Evolutionary conservation across 2,113 vertebrate genomes (phyloP).

Genomic region (Saccopteryx bilineata): DNA sequence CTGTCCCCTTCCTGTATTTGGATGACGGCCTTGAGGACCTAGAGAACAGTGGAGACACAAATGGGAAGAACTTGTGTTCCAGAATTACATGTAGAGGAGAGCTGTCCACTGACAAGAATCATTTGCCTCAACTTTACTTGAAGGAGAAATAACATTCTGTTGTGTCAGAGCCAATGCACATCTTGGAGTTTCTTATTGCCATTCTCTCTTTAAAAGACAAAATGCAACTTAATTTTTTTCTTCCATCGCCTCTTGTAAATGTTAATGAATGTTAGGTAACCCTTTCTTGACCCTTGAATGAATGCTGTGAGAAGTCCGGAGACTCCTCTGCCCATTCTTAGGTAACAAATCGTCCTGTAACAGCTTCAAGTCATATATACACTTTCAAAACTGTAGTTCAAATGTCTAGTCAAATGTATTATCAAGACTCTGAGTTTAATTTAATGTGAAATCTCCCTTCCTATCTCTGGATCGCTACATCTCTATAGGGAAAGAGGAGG

Average conservation of each 20-base stretch:
- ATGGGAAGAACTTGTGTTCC: not conserved
- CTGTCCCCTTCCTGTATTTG: not conserved
- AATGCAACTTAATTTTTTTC: conserved; percentile 12
- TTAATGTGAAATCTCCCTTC: conserved; percentile 11
- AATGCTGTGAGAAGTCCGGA: not conserved
- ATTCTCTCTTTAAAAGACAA: conserved; percentile 51
- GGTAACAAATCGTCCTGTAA: conserved; percentile 13
- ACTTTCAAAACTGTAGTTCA: conserved; percentile 48
- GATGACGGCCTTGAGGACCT: not conserved
- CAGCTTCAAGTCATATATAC: conserved; percentile 2
- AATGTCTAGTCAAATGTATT: not conserved
- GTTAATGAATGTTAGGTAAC: not conserved
- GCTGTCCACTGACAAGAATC: not conserved
- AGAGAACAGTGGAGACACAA: not conserved
- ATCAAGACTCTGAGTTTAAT: conserved; percentile 36
- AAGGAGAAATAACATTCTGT: not conserved
- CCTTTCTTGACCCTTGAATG: conserved; percentile 16
- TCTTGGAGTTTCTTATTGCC: conserved; percentile 29
- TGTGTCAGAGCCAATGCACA: not conserved
- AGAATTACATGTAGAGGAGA: not conserved
- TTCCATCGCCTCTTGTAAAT: conserved; percentile 34
- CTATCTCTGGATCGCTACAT: not conserved
- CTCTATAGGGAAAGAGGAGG: not conserved
- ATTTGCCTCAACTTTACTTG: not conserved
- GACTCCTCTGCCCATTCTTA: not conserved